Conservation (phyloP, 2,888 invertebrate genomes). For the Pseudococcus viburni region DNA sequence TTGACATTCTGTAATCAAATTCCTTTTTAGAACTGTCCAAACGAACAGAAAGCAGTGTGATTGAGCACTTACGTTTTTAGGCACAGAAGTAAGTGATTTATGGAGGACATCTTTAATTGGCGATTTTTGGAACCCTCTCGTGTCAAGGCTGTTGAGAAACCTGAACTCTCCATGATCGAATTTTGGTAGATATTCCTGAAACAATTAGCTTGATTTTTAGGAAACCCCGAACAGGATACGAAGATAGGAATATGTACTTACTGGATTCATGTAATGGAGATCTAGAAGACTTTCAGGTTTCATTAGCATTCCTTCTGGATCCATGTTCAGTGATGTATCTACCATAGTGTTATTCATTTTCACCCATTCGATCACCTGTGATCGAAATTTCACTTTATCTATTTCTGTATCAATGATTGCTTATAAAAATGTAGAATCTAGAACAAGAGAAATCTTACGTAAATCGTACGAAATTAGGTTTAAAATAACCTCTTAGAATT, state of each 20-base stretch:
- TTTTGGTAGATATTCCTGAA: constrained; percentile 31
- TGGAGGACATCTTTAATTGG: constrained; percentile 18
- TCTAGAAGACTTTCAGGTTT: constrained; percentile 7
- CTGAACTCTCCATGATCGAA: constrained; percentile 36
- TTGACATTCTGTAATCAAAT: constrained; percentile 28
- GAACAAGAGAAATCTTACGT: constrained; percentile 29
- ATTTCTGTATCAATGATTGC: constrained; percentile 20
- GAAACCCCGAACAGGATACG: neutral
- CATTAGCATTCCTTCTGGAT: constrained; percentile 33
- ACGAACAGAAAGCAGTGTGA: neutral
- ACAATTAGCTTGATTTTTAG: neutral
- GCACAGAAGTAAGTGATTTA: constrained; percentile 21
- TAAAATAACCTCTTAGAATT: neutral
- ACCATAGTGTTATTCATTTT: constrained; percentile 4
- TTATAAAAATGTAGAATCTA: constrained; percentile 23
- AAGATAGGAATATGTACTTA: neutral
- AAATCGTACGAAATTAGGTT: neutral
- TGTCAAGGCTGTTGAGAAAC: neutral
- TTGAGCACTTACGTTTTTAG: neutral
- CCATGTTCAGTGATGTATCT: neutral
- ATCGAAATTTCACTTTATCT: constrained; percentile 22
- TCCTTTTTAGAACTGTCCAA: neutral
- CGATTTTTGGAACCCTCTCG: constrained; percentile 11
- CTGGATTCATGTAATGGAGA: constrained; percentile 22
- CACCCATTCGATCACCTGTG: constrained; percentile 32